Conservation (phyloP, 92 coral and sea anemone genomes). For the Porites cylindrica region DNA sequence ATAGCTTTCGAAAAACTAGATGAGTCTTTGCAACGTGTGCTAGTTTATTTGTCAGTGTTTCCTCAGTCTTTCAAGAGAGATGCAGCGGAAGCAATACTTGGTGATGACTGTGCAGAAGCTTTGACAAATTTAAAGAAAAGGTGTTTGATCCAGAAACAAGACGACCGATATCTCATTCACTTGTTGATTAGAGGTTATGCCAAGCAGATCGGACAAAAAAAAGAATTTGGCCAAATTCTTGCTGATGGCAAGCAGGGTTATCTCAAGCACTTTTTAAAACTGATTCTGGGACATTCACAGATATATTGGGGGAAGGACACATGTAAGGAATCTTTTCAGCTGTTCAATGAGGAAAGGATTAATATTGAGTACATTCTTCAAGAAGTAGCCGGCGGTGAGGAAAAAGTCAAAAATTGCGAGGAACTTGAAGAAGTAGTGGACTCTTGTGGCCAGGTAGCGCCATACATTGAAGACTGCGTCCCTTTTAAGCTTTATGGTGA, state of each 20-base stretch:
- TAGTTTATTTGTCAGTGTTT: slow-evolving; percentile 42
- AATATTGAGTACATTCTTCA: slow-evolving; percentile 24
- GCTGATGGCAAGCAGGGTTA: not conserved
- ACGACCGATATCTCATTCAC: slow-evolving; percentile 8
- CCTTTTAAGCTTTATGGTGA: slow-evolving; percentile 20
- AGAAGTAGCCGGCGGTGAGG: not conserved
- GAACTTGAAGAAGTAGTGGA: not conserved
- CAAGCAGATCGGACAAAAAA: not conserved
- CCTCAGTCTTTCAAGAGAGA: slow-evolving; percentile 32
- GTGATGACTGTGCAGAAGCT: not conserved
- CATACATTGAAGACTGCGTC: slow-evolving; percentile 34
- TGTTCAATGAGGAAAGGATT: slow-evolving; percentile 43
- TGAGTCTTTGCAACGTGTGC: not conserved
- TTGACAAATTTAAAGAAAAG: not conserved
- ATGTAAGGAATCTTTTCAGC: slow-evolving; percentile 31
- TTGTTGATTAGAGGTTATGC: slow-evolving; percentile 3
- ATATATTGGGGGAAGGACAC: slow-evolving; percentile 29
- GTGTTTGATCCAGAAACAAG: not conserved
- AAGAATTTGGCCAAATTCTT: not conserved
- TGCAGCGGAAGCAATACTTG: slow-evolving; percentile 41
- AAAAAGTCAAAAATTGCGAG: not conserved
- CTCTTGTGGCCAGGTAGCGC: slow-evolving; percentile 10
- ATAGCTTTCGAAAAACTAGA: not conserved
- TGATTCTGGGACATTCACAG: slow-evolving; percentile 1
- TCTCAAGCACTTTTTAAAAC: not conserved